These are phyloP conservation scores for Camelus bactrianus DNA, from an alignment of 2,113 vertebrate genomes.

Conservation along the genomic window DNA sequence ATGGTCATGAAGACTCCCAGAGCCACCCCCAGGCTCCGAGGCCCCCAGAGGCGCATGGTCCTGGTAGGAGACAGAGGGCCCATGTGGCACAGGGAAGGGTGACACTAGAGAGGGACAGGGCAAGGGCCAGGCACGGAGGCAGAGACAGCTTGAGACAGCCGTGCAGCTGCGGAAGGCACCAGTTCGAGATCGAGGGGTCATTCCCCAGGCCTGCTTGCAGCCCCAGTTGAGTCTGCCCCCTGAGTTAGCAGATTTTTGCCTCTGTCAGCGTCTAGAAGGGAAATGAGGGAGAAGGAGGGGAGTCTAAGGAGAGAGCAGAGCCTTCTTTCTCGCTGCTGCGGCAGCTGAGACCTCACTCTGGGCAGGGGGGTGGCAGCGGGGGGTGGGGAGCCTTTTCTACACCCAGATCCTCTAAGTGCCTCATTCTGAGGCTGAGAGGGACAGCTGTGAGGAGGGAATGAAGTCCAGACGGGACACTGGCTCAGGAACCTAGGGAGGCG, in stretches of 20 bases:
- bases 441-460: background rate
- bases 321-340: background rate
- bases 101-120: background rate
- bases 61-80: slow-evolving; percentile 58
- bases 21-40: slow-evolving; percentile 80
- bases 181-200: slow-evolving; percentile 67
- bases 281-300: slow-evolving; percentile 67
- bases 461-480: background rate
- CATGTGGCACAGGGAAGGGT: slow-evolving; percentile 55
- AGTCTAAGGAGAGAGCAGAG: slow-evolving; percentile 55
- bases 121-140: slow-evolving; percentile 45
- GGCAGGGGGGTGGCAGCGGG: background rate
- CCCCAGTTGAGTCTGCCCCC: slow-evolving; percentile 70
- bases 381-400: background rate
- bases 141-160: slow-evolving; percentile 47
- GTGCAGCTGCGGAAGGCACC: slow-evolving; percentile 23
- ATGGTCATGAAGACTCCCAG: slow-evolving; percentile 84
- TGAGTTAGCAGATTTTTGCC: slow-evolving; percentile 83
- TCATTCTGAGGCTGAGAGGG: background rate
- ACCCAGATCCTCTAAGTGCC: background rate
- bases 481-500: background rate
- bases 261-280: slow-evolving; percentile 83
- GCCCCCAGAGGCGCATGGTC: slow-evolving; percentile 74
- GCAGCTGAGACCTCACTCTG: background rate
- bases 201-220: slow-evolving; percentile 65